Evolutionary conservation across 2,797 vertebrate species (phyloP).

Genomic region (Paramormyrops hopkinsi): DNA sequence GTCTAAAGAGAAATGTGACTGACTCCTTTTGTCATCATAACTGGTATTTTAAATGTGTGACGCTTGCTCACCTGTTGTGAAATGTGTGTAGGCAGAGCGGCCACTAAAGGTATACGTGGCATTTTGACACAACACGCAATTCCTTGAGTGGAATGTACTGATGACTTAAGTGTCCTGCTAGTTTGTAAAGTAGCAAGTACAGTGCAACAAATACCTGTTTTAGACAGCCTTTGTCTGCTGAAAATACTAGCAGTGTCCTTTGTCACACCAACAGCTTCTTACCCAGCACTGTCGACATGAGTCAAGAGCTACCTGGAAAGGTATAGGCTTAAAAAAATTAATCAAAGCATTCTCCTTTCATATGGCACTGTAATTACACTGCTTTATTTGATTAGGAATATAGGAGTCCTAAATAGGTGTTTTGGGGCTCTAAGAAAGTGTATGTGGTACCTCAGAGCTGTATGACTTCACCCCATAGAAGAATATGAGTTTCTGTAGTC

Average conservation of each 20-base stretch:
- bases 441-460: not conserved
- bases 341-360: not conserved
- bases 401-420: not conserved
- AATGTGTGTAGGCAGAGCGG: not conserved
- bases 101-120: not conserved
- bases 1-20: not conserved
- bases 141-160: not conserved
- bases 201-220: not conserved
- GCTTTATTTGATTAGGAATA: not conserved
- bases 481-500: not conserved
- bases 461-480: not conserved
- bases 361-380: not conserved
- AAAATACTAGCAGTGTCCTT: not conserved
- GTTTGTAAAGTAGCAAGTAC: not conserved
- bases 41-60: not conserved
- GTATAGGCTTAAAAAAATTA: not conserved
- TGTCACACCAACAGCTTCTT: not conserved
- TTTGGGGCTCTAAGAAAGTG: not conserved
- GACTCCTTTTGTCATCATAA: not conserved
- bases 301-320: not conserved
- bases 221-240: not conserved
- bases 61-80: not conserved
- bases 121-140: not conserved
- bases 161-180: too few relatives aligned
- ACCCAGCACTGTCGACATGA: not conserved